A percentile compares a stretch with the other conserved stretches of the same genome.
Evolutionary conservation across 2,888 invertebrate species (phyloP).

Genomic region (Desoria tigrina): DNA sequence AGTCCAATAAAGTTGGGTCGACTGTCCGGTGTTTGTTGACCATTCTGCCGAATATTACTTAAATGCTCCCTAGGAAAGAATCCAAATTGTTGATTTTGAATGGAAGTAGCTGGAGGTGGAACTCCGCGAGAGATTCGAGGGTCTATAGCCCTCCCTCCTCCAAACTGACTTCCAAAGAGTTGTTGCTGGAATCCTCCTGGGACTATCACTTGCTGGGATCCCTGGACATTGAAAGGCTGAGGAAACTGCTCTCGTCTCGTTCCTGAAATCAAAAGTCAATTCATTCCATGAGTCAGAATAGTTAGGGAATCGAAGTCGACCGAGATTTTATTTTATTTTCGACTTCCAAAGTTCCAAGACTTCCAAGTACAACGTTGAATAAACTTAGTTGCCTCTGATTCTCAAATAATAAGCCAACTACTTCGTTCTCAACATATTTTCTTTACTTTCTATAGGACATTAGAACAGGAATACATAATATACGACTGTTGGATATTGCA

Average conservation of each 20-base stretch:
- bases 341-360: no score
- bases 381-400: no score
- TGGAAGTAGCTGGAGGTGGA: conserved; percentile 27
- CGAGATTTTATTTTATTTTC: no score
- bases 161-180: conserved; percentile 33
- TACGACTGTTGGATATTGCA: no score
- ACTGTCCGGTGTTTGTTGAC: background rate
- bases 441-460: no score
- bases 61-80: conserved; percentile 25
- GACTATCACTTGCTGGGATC: conserved; percentile 50
- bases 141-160: conserved; percentile 12
- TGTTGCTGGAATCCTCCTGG: conserved; percentile 50
- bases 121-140: conserved; percentile 16
- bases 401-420: no score
- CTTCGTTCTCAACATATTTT: no score
- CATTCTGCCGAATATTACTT: background rate
- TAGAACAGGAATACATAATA: no score
- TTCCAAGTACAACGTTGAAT: no score
- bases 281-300: no score
- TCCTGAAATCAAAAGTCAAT: conserved; percentile 22
- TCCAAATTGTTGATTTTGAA: conserved; percentile 35
- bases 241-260: conserved; percentile 18
- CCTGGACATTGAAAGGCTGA: conserved; percentile 27
- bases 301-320: no score
- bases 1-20: conserved; percentile 2